These are phyloP conservation scores for Orthosia gracilis DNA, from an alignment of 2,888 invertebrate genomes.

Conservation along the genomic window DNA sequence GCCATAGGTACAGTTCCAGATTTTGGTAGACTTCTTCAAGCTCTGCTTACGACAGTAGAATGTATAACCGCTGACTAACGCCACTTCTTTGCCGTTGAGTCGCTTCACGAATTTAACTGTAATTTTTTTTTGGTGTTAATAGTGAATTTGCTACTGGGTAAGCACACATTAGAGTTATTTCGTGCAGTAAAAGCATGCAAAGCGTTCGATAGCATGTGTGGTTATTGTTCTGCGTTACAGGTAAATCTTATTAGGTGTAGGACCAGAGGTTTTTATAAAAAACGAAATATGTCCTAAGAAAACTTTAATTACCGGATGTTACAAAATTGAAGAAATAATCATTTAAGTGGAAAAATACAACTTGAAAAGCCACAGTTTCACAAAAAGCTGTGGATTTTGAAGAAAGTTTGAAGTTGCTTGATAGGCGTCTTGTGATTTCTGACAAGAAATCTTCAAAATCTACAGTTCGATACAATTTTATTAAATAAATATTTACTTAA, in stretches of 20 bases:
- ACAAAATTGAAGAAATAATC: background rate
- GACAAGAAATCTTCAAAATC: background rate
- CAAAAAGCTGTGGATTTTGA: background rate
- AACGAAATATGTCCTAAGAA: background rate
- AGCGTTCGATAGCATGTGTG: background rate
- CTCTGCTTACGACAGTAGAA: conserved; percentile 48
- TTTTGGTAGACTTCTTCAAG: conserved; percentile 44
- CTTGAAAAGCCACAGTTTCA: background rate
- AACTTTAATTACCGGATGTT: background rate
- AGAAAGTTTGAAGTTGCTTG: no score
- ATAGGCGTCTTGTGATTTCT: no score
- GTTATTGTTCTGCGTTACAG: background rate
- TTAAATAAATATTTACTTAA: no score
- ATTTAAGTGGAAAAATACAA: background rate
- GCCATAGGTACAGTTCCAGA: conserved; percentile 62
- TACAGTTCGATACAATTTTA: no score
- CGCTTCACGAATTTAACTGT: conserved; percentile 48
- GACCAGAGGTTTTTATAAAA: background rate
- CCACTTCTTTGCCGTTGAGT: conserved; percentile 58
- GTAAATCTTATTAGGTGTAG: background rate
- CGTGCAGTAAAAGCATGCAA: conserved; percentile 10
- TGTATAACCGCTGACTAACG: conserved; percentile 54
- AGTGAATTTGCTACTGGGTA: background rate
- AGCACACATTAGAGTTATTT: background rate
- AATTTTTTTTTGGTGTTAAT: conserved; percentile 20